Conservation (phyloP, 2,113 vertebrate species). For the Heterotis niloticus region DNA sequence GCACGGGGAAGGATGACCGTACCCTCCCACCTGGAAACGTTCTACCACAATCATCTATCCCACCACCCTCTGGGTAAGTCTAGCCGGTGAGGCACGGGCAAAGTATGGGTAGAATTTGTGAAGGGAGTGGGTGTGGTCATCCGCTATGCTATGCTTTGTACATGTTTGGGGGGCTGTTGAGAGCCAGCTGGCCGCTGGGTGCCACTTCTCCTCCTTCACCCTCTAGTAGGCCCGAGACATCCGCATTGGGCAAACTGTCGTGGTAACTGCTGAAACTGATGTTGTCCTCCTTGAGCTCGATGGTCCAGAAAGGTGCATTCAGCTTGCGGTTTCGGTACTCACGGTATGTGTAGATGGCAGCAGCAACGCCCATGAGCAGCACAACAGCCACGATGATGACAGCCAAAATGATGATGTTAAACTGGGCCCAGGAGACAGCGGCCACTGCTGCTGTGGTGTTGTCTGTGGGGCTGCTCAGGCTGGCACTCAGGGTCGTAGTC, state of each 20-base stretch:
- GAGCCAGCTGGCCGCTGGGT: conserved; percentile 75
- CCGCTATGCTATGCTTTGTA: conserved; percentile 63
- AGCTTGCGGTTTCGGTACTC: conserved; percentile 81
- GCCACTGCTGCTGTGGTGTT: conserved; percentile 64
- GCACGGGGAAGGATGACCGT: not conserved
- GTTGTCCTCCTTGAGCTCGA: conserved; percentile 85
- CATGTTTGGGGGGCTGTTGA: conserved; percentile 72
- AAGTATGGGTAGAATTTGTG: not conserved
- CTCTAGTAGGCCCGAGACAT: conserved; percentile 75
- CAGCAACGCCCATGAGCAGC: conserved; percentile 74
- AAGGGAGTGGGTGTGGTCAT: conserved; percentile 14
- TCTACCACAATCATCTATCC: too few relatives aligned
- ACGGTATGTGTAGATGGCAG: conserved; percentile 76
- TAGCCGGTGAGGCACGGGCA: not conserved
- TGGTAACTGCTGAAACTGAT: conserved; percentile 88
- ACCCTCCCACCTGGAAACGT: not conserved
- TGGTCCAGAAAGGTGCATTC: conserved; percentile 84
- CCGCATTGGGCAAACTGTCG: conserved; percentile 81
- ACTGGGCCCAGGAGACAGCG: conserved; percentile 78
- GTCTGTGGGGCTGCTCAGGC: conserved; percentile 61
- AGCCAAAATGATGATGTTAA: conserved; percentile 78
- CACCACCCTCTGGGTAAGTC: not conserved
- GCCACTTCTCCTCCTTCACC: conserved; percentile 72
- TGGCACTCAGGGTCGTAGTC: conserved; percentile 50
- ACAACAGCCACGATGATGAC: conserved; percentile 78